Conservation (phyloP, 2,797 vertebrate species). For the Percopsis omiscomaycus region DNA sequence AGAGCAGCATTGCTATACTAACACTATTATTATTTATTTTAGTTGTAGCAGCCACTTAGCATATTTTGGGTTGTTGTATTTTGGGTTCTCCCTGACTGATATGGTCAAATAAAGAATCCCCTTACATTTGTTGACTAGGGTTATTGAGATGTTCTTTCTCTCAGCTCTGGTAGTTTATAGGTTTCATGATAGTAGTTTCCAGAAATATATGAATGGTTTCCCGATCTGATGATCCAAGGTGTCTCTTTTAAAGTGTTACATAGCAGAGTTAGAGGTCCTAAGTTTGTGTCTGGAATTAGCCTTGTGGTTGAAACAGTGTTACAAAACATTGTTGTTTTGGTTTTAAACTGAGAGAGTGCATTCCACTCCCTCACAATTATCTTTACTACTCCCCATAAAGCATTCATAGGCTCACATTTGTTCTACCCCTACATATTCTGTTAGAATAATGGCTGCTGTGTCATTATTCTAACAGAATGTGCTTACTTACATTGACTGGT, state of each 20-base stretch:
- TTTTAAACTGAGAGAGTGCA: too few species aligned
- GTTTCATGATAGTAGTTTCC: conserved; percentile 5
- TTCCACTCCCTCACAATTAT: too few species aligned
- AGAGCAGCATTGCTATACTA: neutral
- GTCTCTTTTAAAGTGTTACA: neutral
- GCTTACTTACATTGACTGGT: too few species aligned
- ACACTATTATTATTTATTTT: neutral
- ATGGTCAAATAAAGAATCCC: conserved; percentile 62
- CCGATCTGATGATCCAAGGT: conserved; percentile 5
- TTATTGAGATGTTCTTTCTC: conserved; percentile 72
- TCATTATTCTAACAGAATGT: too few species aligned
- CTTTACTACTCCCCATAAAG: too few species aligned
- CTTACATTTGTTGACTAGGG: conserved; percentile 57
- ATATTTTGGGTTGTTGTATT: neutral
- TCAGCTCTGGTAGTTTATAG: conserved; percentile 69
- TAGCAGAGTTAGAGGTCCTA: neutral
- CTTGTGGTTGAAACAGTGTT: too few species aligned
- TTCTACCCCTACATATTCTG: too few species aligned
- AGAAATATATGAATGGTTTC: neutral
- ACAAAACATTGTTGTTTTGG: too few species aligned
- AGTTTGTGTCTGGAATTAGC: too few species aligned
- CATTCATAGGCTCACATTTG: too few species aligned
- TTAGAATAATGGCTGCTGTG: too few species aligned
- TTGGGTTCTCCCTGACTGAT: conserved; percentile 69
- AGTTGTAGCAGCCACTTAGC: neutral